A percentile compares a stretch with the other conserved stretches of the same genome.
These are phyloP conservation scores for Drosophila ironensis DNA, from an alignment of 1,140 invertebrate species.

Conservation along the genomic window DNA sequence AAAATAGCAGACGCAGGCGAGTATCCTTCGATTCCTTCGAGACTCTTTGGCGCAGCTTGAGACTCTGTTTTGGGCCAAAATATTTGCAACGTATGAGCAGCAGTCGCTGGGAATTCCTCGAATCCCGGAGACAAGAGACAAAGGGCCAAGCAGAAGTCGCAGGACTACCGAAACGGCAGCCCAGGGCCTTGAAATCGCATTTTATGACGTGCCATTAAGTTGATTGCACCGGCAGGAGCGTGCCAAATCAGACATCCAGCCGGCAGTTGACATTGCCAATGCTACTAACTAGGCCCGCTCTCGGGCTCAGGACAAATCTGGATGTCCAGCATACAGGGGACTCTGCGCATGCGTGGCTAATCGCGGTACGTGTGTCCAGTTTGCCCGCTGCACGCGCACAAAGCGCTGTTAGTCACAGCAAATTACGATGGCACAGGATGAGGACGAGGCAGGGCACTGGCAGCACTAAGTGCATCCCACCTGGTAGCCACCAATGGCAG, in stretches of 20 bases:
- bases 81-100: conserved; percentile 69
- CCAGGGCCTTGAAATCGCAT: conserved; percentile 70
- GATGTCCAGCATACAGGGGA: neutral
- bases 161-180: conserved; percentile 63
- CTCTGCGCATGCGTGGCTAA: conserved; percentile 67
- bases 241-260: conserved; percentile 45
- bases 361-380: conserved; percentile 68
- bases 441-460: conserved; percentile 7
- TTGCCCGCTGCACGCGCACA: conserved; percentile 48
- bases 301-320: neutral
- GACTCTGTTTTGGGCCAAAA: conserved; percentile 54
- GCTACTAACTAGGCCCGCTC: conserved; percentile 57
- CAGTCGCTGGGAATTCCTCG: conserved; percentile 37
- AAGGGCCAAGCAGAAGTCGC: conserved; percentile 30
- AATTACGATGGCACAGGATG: conserved; percentile 43
- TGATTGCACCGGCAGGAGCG: conserved; percentile 57
- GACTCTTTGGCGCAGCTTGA: conserved; percentile 59
- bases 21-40: conserved; percentile 15
- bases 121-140: conserved; percentile 23
- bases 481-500: conserved; percentile 46
- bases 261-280: conserved; percentile 67
- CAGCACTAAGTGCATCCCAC: conserved; percentile 62
- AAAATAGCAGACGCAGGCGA: too few relatives aligned
- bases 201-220: conserved; percentile 71
- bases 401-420: conserved; percentile 69